Evolutionary conservation across 2,797 vertebrate species (phyloP).

Genomic region (Dipus sagitta): DNA sequence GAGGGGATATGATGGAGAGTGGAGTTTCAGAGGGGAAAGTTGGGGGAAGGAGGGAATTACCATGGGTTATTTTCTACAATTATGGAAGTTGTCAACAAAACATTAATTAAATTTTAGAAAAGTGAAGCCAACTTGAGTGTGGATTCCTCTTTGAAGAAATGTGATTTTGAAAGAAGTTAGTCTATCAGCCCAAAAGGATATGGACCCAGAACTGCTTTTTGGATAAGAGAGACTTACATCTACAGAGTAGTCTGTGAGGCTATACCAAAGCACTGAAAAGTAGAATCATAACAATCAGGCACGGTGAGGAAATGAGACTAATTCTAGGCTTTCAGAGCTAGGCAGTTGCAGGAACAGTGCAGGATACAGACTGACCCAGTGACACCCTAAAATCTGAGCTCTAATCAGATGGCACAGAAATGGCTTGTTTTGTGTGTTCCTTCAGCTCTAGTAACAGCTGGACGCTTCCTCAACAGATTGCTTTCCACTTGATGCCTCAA

Average conservation of each 20-base stretch:
- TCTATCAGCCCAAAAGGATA: background rate
- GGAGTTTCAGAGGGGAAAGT: too few relatives aligned
- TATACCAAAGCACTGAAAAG: background rate
- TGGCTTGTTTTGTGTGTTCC: background rate
- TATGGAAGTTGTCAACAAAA: too few relatives aligned
- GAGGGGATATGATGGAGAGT: too few relatives aligned
- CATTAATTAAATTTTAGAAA: too few relatives aligned
- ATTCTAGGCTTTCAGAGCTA: background rate
- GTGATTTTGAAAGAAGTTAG: constrained; percentile 27
- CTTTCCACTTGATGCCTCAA: background rate
- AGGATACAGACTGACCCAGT: background rate
- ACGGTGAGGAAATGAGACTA: constrained; percentile 32
- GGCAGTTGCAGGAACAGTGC: background rate
- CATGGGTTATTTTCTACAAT: too few relatives aligned
- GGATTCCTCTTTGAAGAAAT: constrained; percentile 61
- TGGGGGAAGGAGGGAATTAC: too few relatives aligned
- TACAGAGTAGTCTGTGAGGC: background rate
- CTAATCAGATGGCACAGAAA: background rate
- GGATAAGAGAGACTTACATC: constrained; percentile 18
- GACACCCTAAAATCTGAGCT: constrained; percentile 29
- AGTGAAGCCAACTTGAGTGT: background rate
- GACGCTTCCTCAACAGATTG: background rate
- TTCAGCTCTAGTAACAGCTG: constrained; percentile 34
- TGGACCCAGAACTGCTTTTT: background rate
- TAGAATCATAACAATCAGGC: background rate